Base-by-base conservation (phyloP, 2,113 vertebrate genomes). In the Phrynosoma platyrhinos region DNA sequence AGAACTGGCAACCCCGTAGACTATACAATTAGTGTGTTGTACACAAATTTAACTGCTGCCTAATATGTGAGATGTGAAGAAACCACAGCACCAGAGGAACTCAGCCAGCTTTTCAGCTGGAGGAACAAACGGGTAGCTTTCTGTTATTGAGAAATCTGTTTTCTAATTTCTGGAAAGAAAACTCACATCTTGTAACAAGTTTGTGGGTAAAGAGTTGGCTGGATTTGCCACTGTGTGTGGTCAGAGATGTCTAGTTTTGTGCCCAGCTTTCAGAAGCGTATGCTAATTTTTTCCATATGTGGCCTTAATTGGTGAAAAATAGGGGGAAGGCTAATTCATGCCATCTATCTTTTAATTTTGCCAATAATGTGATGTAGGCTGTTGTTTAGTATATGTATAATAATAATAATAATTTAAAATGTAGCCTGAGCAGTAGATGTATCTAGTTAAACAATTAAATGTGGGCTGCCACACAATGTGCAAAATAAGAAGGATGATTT, bases 181-280 rank as follows among this genome's bases (percentile, higher is more conserved):
- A 7, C 52, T 81, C 55, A 0, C 84, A 30, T 18, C 77, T 69
- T 13, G 0, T 40, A 58, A 42, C 62, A 40, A 79, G 27, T 69
- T 16, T 12, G 87, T 7, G 69, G 83, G 79, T 68, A 66, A 42
- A 40, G 5, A 27, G 66, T 79, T 82, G 89, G 32, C 87, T 64
- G 82, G 5, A 77, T 32, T n/a, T 3, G 4, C 23, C 78, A 3
- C 5, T 36, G 88, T 30, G 83, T 84, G 90, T 20, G 71, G 86
- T 27, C 88, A 10, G 42, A 7, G 40, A 76, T 23, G 74, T 83
- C 75, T 79, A 79, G 62, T 66, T 78, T 53, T 62, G 64, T 69
- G 32, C 78, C 78, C 36, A 6, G 74, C 40, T 88, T 88, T 87
- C 23, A 88, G 81, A 58, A 87, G 80, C 66, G 81, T 79, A 85